Conservation (phyloP, 2,797 vertebrate genomes). For the Zenarchopterus dispar region DNA sequence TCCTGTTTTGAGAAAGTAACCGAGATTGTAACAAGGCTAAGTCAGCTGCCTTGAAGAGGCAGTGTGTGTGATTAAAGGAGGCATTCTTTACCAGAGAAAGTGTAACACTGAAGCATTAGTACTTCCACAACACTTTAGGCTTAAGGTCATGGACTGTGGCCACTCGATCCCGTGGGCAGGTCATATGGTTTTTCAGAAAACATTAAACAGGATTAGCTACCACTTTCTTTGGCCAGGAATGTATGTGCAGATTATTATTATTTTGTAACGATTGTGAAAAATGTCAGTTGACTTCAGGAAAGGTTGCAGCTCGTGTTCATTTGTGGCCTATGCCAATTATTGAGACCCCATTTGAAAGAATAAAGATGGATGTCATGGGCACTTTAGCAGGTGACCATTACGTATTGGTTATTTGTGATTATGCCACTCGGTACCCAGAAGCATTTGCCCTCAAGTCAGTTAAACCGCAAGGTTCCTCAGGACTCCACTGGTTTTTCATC, state of each 20-base stretch:
- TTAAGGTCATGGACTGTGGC: background rate
- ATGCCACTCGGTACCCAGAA: background rate
- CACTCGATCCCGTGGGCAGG: constrained; percentile 13
- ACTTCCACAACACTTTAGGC: background rate
- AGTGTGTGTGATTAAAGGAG: background rate
- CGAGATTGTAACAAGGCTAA: background rate
- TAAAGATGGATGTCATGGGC: background rate
- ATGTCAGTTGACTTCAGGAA: too few species aligned
- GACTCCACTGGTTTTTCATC: too few species aligned
- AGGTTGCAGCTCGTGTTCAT: too few species aligned
- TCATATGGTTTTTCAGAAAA: constrained; percentile 16
- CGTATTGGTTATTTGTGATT: background rate
- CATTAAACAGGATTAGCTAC: background rate
- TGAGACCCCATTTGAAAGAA: background rate
- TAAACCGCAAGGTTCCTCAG: background rate
- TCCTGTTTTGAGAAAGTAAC: constrained; percentile 15
- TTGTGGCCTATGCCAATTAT: background rate
- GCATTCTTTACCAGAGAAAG: background rate
- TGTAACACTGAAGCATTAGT: background rate
- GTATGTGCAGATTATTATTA: background rate
- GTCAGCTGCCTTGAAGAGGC: background rate
- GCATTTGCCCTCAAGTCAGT: background rate
- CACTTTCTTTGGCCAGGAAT: constrained; percentile 4
- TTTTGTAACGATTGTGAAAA: too few species aligned
- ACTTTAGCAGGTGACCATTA: background rate